Evolutionary conservation across 2,113 vertebrate genomes (phyloP).

Genomic region (Xenopus borealis): DNA sequence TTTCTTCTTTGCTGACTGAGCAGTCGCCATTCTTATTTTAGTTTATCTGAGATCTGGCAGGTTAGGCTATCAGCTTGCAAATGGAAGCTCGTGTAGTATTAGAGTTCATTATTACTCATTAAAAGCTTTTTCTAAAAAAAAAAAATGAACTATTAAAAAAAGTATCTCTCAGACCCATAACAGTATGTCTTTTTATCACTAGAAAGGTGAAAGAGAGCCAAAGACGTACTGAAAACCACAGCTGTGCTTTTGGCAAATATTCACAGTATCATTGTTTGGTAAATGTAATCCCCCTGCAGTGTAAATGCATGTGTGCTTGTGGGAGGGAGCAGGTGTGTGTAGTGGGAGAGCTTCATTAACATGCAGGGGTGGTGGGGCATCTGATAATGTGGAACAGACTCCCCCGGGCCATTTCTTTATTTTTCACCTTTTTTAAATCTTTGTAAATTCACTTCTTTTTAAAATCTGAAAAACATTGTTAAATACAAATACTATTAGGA

Average conservation of each 20-base stretch:
- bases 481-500: too few relatives aligned
- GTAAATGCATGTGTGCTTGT: conserved; percentile 38
- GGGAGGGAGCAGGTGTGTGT: conserved; percentile 37
- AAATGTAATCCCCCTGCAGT: conserved; percentile 28
- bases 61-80: too few relatives aligned
- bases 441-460: too few relatives aligned
- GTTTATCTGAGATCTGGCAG: too few relatives aligned
- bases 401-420: conserved; percentile 12
- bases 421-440: not conserved
- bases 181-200: not conserved
- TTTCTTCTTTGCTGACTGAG: too few relatives aligned
- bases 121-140: too few relatives aligned
- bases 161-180: too few relatives aligned
- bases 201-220: not conserved
- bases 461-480: too few relatives aligned
- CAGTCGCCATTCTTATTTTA: too few relatives aligned
- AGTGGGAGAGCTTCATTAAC: conserved; percentile 26
- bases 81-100: too few relatives aligned
- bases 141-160: too few relatives aligned
- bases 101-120: too few relatives aligned
- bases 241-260: conserved; percentile 30
- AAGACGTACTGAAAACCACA: conserved; percentile 3
- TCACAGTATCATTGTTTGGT: conserved; percentile 30
- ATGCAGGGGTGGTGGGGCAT: conserved; percentile 29
- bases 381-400: conserved; percentile 31